Evolutionary conservation across 2,113 vertebrate species (phyloP), one percentile per base, ranked within the genome.

Genomic region (Aptenodytes forsteri): DNA sequence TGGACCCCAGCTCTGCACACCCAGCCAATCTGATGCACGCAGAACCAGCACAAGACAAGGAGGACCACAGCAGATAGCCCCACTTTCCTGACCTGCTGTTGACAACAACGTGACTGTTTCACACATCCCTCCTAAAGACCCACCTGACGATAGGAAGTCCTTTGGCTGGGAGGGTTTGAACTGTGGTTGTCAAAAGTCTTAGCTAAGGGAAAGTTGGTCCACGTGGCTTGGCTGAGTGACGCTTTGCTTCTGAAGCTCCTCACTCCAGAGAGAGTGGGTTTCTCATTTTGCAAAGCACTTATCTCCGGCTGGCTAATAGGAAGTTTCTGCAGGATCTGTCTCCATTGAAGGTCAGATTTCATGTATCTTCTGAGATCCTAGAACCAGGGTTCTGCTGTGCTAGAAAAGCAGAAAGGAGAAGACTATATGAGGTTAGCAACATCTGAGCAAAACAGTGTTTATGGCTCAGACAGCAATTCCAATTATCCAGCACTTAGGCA

Each of bases 401-500:
- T 66, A 67, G 83, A 69, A 80, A 85, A 69, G 78, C 70, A 87
- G 86, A 56, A 82, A 72, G 59, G 17, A 86, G 59, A 77, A 67
- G 69, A 44, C 71, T 47, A 5, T 78, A 46, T 67, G 83, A 91
- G 66, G 81, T 91, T 95, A 93, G 70, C 46, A 95, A 76, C 54
- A 86, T 95, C 64, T 85, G 70, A 96, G 78, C 54, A 61, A 95
- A 96, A 80, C 32, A 76, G 44, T 9, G 0, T 82, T 92, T 75
- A 70, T 88, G 78, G 94, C 93, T 97, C 87, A 91, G 87, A 85
- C 66, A 85, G 94, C 73, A 87, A 69, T 96, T 96, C 87, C 79
- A 96, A 95, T 97, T 97, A 97, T 88, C 91, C 91, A 96, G 84
- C 94, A 88, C 96, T 96, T 87, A 95, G 89, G 94, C 86, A 90